These are phyloP conservation scores for Melieria omissa DNA, from an alignment of 2,888 invertebrate genomes.

Conservation along the genomic window DNA sequence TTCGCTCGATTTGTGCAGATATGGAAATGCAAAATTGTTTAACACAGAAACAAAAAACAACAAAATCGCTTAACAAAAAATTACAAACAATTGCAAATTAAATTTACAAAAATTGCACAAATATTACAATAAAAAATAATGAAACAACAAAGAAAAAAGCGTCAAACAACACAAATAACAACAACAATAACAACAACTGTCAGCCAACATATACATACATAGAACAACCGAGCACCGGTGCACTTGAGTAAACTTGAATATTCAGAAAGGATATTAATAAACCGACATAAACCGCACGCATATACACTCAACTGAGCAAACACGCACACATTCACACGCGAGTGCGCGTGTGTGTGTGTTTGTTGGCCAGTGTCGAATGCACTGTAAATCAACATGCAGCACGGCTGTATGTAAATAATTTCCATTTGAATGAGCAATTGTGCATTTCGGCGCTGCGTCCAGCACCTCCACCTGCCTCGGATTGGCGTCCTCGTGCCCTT, in stretches of 20 bases:
- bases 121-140: slow-evolving; percentile 31
- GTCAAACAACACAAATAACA: slow-evolving; percentile 30
- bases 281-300: slow-evolving; percentile 52
- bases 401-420: slow-evolving; percentile 62
- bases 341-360: slow-evolving; percentile 12
- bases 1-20: slow-evolving; percentile 1
- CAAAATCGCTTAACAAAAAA: slow-evolving; percentile 30
- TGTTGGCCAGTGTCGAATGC: slow-evolving; percentile 26
- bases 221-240: slow-evolving; percentile 48
- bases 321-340: neutral
- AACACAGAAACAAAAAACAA: slow-evolving; percentile 19
- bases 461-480: slow-evolving; percentile 7
- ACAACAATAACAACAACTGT: slow-evolving; percentile 40
- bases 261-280: slow-evolving; percentile 61
- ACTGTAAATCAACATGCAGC: slow-evolving; percentile 36
- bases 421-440: slow-evolving; percentile 64
- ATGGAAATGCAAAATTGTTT: neutral
- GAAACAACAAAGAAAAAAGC: neutral
- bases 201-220: slow-evolving; percentile 11
- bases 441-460: slow-evolving; percentile 52
- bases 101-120: slow-evolving; percentile 44
- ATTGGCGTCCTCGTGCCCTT: neutral
- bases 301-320: slow-evolving; percentile 50
- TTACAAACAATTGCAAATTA: slow-evolving; percentile 40
- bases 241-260: slow-evolving; percentile 60